phyloP scores from a whole-genome alignment of 2,888 invertebrate genomes.

The Nomada fucata region DNA sequence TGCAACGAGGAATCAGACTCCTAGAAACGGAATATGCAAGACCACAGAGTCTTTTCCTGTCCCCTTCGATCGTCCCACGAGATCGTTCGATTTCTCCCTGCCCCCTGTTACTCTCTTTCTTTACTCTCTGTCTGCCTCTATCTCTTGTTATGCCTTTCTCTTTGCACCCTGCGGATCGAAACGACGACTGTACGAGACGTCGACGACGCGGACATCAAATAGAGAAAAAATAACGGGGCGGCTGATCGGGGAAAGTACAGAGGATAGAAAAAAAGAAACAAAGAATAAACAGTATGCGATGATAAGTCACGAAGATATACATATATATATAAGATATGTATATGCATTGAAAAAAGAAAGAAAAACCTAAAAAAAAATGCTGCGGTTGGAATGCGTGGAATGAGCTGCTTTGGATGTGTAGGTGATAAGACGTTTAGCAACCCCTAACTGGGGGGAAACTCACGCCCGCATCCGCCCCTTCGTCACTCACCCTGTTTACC shows the following conservation, averaged over 20 bases:
- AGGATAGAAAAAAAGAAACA: neutral
- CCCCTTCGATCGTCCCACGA: neutral
- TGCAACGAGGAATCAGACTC: constrained; percentile 43
- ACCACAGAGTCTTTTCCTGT: constrained; percentile 18
- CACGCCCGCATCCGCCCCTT: constrained; percentile 74
- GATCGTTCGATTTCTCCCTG: constrained; percentile 6
- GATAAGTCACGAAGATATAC: constrained; percentile 4
- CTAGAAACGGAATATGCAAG: constrained; percentile 23
- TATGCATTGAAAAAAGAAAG: constrained; percentile 1
- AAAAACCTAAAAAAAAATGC: constrained; percentile 43
- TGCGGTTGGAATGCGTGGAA: constrained; percentile 83
- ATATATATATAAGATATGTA: neutral
- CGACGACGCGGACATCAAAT: constrained; percentile 55
- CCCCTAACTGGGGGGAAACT: constrained; percentile 76
- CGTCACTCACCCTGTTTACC: constrained; percentile 69
- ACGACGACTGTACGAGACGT: constrained; percentile 56
- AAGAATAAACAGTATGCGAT: neutral
- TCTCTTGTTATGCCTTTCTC: constrained; percentile 53
- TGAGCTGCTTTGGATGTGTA: constrained; percentile 85
- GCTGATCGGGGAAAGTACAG: constrained; percentile 32
- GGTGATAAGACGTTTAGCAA: constrained; percentile 85
- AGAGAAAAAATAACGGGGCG: neutral
- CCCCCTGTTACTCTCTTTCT: constrained; percentile 32
- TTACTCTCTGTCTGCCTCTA: constrained; percentile 36
- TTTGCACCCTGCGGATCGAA: constrained; percentile 66